Base-by-base conservation (phyloP, 2,797 vertebrate species). In the Amphiprion clarkii region DNA sequence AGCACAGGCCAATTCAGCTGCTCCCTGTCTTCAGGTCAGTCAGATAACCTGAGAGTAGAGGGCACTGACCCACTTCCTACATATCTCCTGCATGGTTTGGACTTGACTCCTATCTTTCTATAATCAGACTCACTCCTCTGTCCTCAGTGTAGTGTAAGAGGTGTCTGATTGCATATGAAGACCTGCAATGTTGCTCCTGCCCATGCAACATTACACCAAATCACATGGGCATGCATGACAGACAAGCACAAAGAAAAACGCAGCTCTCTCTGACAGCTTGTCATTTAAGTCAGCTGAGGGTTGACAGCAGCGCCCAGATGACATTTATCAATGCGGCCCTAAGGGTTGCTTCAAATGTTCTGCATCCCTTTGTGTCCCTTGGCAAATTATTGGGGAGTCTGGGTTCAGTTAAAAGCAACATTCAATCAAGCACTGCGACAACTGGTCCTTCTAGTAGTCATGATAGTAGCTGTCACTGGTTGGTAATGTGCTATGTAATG, bases 201-300 rank as follows among this genome's bases (percentile, higher is more conserved):
- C 46, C 6, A 48, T 48, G 46, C 69, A 67, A 74, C 55, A 52
- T 53, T 23, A 64, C 33, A 63, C 36, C n/a, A 2, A 29, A 5
- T 39, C 68, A 57, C 46, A 31, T 2, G 31, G 66, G 70, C 52
- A 78, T 6, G 53, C 59, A 58, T 54, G 66, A 72, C 55, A 68
- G 84, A 77, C 51, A 59, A 84, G 76, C 63, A 21, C 49, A 56
- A 53, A 60, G 69, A 40, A 49, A 53, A 83, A 16, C 0, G 40
- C 63, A 68, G 71, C 69, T 64, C 48, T 51, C 76, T 53, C 46
- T 86, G 87, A 86, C 83, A 85, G 86, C 65, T 25, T 25, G 78
- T 63, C 79, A 44, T 76, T 57, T 10, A 31, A 51, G 51, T 68
- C 66, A 48, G 16, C 58, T 19, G 75, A 76, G 74, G 39, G 61